Conservation (phyloP, 2,888 invertebrate species). For the Euplexia lucipara region DNA sequence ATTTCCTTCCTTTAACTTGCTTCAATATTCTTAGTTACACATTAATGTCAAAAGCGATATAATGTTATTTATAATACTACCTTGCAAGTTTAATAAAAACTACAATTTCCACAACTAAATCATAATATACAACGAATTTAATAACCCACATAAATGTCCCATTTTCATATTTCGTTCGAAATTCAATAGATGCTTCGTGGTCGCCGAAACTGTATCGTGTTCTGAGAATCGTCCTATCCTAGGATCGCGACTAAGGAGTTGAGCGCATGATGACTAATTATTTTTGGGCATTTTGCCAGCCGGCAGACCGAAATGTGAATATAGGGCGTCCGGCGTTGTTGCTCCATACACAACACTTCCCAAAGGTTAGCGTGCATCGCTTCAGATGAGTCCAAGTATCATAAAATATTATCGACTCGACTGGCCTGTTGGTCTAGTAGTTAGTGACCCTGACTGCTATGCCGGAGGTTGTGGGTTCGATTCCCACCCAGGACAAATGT, state of each 20-base stretch:
- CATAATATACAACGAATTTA: constrained; percentile 29
- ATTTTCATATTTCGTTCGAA: constrained; percentile 52
- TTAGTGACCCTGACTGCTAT: too few species aligned
- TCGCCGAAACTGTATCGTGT: constrained; percentile 67
- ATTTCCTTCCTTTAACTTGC: neutral
- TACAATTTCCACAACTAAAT: constrained; percentile 10
- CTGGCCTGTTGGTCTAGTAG: too few species aligned
- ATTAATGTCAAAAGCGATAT: neutral
- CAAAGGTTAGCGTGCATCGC: constrained; percentile 74
- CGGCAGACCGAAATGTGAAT: constrained; percentile 73
- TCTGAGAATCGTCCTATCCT: constrained; percentile 77
- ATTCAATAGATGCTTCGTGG: constrained; percentile 51
- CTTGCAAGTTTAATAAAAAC: constrained; percentile 4
- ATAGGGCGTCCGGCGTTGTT: constrained; percentile 69
- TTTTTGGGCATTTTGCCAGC: constrained; percentile 85
- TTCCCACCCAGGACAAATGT: too few species aligned
- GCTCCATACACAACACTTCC: constrained; percentile 69
- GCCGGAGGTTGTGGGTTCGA: too few species aligned
- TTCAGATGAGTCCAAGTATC: constrained; percentile 61
- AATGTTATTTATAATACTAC: constrained; percentile 2
- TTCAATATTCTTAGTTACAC: neutral
- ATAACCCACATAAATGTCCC: constrained; percentile 45
- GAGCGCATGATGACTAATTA: constrained; percentile 85
- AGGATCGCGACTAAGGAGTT: constrained; percentile 73
- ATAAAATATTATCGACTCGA: constrained; percentile 66